Conservation (phyloP, 2,113 vertebrate genomes). For the Cettia cetti region DNA sequence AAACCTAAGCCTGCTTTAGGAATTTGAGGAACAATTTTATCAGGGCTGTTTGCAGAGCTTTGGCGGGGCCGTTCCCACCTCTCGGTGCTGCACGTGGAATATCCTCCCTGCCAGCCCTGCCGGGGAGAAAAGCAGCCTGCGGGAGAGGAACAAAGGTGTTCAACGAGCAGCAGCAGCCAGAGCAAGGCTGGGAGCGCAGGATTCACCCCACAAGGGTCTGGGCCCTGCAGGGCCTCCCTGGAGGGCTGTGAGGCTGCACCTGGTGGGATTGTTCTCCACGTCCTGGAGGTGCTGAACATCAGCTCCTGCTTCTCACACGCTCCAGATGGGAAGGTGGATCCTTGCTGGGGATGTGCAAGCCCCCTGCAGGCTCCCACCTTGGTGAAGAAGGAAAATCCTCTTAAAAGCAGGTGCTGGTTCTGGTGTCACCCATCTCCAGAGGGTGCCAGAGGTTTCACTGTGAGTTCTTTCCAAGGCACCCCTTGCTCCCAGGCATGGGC, state of each 20-base stretch:
- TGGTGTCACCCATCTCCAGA: neutral
- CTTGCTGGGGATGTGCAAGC: accelerated
- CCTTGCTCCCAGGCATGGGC: neutral
- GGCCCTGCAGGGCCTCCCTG: neutral
- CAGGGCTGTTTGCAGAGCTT: neutral
- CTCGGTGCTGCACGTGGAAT: neutral
- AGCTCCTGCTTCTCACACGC: neutral
- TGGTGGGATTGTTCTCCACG: accelerated
- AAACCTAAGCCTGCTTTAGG: constrained; percentile 44
- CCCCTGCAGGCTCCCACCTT: neutral
- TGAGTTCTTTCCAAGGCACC: neutral
- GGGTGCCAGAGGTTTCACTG: neutral
- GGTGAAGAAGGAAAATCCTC: neutral
- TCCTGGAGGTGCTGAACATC: neutral
- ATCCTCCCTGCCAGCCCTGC: neutral
- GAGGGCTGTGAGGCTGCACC: accelerated
- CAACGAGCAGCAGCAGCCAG: accelerated
- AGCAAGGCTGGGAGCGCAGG: neutral
- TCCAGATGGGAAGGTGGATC: neutral
- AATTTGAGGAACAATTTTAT: constrained; percentile 34
- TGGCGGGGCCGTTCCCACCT: neutral
- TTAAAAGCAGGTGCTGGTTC: neutral
- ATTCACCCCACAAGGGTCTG: neutral
- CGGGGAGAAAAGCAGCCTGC: neutral
- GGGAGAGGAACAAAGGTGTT: neutral